These are phyloP conservation scores for Pedetes capensis DNA, from an alignment of 2,113 vertebrate genomes.

Conservation along the genomic window DNA sequence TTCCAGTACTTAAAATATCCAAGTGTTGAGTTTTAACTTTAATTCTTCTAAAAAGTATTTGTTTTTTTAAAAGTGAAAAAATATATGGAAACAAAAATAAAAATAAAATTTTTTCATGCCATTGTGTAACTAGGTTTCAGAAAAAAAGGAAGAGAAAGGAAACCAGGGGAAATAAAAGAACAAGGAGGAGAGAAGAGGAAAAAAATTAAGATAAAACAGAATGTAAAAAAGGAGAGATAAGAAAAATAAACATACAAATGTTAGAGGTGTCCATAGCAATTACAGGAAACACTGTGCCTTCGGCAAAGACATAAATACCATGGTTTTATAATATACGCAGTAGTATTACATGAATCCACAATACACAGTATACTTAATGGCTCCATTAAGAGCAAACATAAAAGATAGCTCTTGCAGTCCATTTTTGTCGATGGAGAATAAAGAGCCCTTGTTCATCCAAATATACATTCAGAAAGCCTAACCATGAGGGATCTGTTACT, in stretches of 20 bases:
- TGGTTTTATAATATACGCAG: neutral
- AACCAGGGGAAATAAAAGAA: neutral
- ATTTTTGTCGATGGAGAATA: slow-evolving; percentile 37
- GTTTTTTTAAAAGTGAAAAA: neutral
- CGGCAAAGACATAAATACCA: slow-evolving; percentile 30
- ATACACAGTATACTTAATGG: slow-evolving; percentile 12
- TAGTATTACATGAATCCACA: slow-evolving; percentile 41
- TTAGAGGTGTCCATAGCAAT: neutral
- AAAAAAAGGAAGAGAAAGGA: neutral
- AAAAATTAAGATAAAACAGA: neutral
- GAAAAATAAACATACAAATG: neutral
- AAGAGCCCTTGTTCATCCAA: slow-evolving; percentile 48
- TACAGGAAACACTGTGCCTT: slow-evolving; percentile 5
- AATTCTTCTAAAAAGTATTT: neutral
- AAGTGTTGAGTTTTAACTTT: slow-evolving; percentile 10
- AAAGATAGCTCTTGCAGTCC: slow-evolving; percentile 35
- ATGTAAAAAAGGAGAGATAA: neutral
- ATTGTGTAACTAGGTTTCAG: neutral
- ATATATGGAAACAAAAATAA: neutral
- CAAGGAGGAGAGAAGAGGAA: neutral
- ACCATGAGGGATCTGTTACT: slow-evolving; percentile 18
- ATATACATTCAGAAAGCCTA: slow-evolving; percentile 49
- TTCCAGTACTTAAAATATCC: neutral
- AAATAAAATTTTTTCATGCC: neutral
- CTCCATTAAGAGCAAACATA: slow-evolving; percentile 15